A percentile compares a stretch with the other conserved stretches of the same genome.
Conservation (phyloP, 2,888 invertebrate genomes). For the Volucella bombylans region DNA sequence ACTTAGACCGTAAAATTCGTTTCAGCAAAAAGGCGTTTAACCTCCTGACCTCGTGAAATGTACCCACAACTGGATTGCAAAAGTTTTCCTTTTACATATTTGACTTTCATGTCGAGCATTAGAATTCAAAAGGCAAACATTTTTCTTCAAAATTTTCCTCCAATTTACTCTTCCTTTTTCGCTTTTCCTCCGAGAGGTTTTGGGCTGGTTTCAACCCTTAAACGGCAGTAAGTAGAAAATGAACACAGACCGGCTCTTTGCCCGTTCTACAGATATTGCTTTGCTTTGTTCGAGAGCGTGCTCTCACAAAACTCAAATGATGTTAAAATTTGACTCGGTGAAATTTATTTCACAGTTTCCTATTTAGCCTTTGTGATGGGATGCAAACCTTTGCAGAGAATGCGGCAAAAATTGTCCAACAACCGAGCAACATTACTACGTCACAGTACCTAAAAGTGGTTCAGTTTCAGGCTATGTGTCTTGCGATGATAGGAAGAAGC, state of each 20-base stretch:
- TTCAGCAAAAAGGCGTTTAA: conserved; percentile 6
- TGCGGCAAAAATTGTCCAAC: conserved; percentile 57
- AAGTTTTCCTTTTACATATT: conserved; percentile 52
- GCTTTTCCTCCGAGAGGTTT: neutral
- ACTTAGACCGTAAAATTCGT: neutral
- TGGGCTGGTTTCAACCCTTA: conserved; percentile 46
- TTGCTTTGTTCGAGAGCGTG: neutral
- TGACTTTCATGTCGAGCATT: conserved; percentile 41
- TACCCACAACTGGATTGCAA: conserved; percentile 30
- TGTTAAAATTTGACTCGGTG: conserved; percentile 71
- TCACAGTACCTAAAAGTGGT: conserved; percentile 35
- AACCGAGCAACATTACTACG: conserved; percentile 37
- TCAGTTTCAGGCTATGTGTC: conserved; percentile 25
- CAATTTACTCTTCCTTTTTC: conserved; percentile 17
- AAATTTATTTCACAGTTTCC: conserved; percentile 65
- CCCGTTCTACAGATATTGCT: neutral
- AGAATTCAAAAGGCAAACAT: conserved; percentile 45
- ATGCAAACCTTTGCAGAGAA: conserved; percentile 62
- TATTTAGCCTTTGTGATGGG: conserved; percentile 47
- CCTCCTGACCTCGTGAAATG: conserved; percentile 16
- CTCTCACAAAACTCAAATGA: conserved; percentile 48
- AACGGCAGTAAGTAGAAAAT: conserved; percentile 52
- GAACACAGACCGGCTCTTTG: conserved; percentile 25
- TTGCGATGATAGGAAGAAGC: conserved; percentile 18
- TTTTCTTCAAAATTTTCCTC: conserved; percentile 31